phyloP scores from a whole-genome alignment of 2,797 vertebrate genomes.

The Leucoraja ocellata region DNA sequence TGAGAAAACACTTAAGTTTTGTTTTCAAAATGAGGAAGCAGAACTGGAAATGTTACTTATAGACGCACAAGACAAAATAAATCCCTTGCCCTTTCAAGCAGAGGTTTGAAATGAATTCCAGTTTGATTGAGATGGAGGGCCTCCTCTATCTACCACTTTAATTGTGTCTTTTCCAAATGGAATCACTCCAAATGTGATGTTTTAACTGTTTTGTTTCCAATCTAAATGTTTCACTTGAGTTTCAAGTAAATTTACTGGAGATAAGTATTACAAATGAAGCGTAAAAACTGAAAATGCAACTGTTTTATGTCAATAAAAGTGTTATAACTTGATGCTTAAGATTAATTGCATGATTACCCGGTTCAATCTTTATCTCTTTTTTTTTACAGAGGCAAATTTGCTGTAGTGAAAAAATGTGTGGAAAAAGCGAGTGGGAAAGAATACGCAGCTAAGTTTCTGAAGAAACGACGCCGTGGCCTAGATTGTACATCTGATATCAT shows the following conservation, averaged over 20 bases:
- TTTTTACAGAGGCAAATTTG: conserved; percentile 79
- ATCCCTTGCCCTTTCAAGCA: not conserved
- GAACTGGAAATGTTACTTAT: not conserved
- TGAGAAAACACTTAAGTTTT: not conserved
- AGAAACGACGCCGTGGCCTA: conserved; percentile 81
- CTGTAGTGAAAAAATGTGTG: conserved; percentile 83
- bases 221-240: not conserved
- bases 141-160: not conserved
- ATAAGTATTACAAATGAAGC: not conserved
- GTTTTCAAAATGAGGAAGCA: not conserved
- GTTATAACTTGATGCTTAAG: not conserved
- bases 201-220: not conserved
- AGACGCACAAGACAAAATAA: not conserved
- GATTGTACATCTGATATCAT: conserved; percentile 84
- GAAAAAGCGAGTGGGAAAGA: conserved; percentile 84
- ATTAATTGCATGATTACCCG: not conserved
- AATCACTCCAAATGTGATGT: not conserved
- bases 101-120: not conserved
- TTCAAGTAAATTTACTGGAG: not conserved
- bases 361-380: not conserved
- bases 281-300: not conserved
- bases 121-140: not conserved
- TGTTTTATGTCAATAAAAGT: not conserved
- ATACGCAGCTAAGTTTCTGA: conserved; percentile 87
- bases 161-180: not conserved